Conservation (phyloP, 2,888 invertebrate species). For the Eristalis arbustorum region DNA sequence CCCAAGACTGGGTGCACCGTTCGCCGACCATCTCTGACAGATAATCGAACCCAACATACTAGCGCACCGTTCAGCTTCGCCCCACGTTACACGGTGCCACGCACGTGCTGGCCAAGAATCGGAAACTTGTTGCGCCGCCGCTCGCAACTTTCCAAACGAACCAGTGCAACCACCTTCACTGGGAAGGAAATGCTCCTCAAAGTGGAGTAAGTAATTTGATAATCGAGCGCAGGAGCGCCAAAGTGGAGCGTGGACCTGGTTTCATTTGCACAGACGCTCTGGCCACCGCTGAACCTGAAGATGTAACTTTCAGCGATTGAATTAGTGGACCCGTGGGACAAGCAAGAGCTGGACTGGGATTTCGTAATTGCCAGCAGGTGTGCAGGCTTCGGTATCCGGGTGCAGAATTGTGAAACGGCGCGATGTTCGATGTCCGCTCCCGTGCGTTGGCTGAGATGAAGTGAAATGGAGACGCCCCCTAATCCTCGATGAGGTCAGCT, state of each 20-base stretch:
- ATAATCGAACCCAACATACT: slow-evolving; percentile 40
- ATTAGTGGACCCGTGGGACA: background rate
- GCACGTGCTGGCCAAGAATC: slow-evolving; percentile 40
- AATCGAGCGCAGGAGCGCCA: slow-evolving; percentile 48
- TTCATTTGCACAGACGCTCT: no score
- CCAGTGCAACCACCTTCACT: slow-evolving; percentile 63
- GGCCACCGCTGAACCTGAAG: background rate
- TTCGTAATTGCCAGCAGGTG: slow-evolving; percentile 1
- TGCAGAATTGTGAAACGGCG: background rate
- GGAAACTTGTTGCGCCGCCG: slow-evolving; percentile 12
- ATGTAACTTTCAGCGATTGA: slow-evolving; percentile 19
- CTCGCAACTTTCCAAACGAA: slow-evolving; percentile 51
- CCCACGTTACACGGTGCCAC: slow-evolving; percentile 21
- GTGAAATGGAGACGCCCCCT: background rate
- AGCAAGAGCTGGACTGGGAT: background rate
- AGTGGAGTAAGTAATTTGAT: slow-evolving; percentile 57
- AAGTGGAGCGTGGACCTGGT: slow-evolving; percentile 60
- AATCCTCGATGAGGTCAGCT: background rate
- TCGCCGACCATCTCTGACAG: slow-evolving; percentile 12
- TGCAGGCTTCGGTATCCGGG: background rate
- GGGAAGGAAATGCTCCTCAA: slow-evolving; percentile 35
- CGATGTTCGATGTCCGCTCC: background rate
- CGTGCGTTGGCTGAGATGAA: background rate
- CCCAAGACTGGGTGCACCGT: slow-evolving; percentile 30
- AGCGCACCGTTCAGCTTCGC: background rate